Percentiles rank a stretch among this genome's conserved stretches.
These are phyloP conservation scores for Oedothorax gibbosus DNA, from an alignment of 1,140 invertebrate genomes.

Conservation along the genomic window DNA sequence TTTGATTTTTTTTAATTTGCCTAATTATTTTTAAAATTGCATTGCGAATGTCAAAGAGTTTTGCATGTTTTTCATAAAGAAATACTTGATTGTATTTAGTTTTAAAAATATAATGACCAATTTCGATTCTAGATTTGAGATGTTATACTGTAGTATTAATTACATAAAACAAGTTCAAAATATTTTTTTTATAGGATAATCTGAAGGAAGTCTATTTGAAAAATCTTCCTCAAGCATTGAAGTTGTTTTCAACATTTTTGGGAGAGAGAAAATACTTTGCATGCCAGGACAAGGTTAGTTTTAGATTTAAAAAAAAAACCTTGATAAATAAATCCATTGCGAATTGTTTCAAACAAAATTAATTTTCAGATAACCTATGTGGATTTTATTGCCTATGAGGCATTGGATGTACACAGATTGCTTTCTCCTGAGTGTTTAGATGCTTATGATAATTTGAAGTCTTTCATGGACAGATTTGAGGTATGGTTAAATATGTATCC, in stretches of 20 bases:
- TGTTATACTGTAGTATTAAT: too few relatives aligned
- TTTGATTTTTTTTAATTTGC: too few relatives aligned
- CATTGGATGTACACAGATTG: slow-evolving; percentile 69
- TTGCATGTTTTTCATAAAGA: too few relatives aligned
- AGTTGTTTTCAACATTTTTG: slow-evolving; percentile 68
- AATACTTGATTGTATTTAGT: too few relatives aligned
- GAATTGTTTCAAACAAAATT: neutral
- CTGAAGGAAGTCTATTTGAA: slow-evolving; percentile 67
- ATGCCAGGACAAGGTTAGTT: slow-evolving; percentile 65
- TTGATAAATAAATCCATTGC: too few relatives aligned
- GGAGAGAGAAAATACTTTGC: slow-evolving; percentile 69
- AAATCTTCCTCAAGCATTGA: slow-evolving; percentile 65
- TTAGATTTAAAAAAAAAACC: slow-evolving; percentile 34
- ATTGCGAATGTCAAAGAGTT: too few relatives aligned
- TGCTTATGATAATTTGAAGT: slow-evolving; percentile 68
- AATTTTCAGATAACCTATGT: slow-evolving; percentile 69
- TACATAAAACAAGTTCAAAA: neutral
- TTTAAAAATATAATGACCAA: too few relatives aligned
- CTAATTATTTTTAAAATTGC: too few relatives aligned
- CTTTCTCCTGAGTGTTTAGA: slow-evolving; percentile 69
- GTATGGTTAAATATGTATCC: slow-evolving; percentile 10
- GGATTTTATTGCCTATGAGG: slow-evolving; percentile 72
- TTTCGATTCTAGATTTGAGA: too few relatives aligned
- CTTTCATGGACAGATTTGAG: slow-evolving; percentile 68
- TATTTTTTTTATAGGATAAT: slow-evolving; percentile 65